These are phyloP conservation scores for Blastobasis lacticolella DNA, from an alignment of 2,888 invertebrate genomes.

Conservation along the genomic window DNA sequence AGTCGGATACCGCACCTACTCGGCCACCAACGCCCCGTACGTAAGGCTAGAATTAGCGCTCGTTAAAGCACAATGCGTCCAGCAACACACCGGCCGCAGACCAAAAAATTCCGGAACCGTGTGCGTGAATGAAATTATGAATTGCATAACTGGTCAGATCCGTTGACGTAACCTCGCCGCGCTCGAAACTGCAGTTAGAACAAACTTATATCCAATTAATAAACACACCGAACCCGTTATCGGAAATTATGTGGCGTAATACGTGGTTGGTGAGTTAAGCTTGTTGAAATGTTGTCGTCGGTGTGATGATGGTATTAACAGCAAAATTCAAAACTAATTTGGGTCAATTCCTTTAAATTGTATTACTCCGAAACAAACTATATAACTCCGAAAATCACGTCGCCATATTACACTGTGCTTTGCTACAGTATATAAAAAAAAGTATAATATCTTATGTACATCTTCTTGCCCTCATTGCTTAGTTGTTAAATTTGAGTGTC, in stretches of 20 bases:
- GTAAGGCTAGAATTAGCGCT: constrained; percentile 11
- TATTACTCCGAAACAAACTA: too few relatives aligned
- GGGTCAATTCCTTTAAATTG: too few relatives aligned
- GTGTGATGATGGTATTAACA: neutral
- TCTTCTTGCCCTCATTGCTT: too few relatives aligned
- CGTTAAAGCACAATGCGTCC: constrained; percentile 15
- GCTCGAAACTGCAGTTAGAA: constrained; percentile 3
- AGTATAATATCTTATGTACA: too few relatives aligned
- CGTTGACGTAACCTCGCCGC: constrained; percentile 28
- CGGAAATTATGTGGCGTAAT: neutral
- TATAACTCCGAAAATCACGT: too few relatives aligned
- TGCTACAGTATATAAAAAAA: too few relatives aligned
- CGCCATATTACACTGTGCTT: too few relatives aligned
- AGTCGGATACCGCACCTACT: too few relatives aligned
- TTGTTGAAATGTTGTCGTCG: neutral
- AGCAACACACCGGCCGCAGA: constrained; percentile 8
- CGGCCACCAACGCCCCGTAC: too few relatives aligned
- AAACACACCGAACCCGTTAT: neutral
- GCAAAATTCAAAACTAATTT: too few relatives aligned
- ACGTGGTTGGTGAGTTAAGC: neutral
- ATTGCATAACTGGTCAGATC: constrained; percentile 41
- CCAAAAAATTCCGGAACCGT: constrained; percentile 41
- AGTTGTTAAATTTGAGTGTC: too few relatives aligned
- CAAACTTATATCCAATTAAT: constrained; percentile 19
- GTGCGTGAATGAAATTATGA: constrained; percentile 44